These are phyloP conservation scores for Cacoxenus indagator DNA, from an alignment of 2,888 invertebrate species.

Conservation along the genomic window DNA sequence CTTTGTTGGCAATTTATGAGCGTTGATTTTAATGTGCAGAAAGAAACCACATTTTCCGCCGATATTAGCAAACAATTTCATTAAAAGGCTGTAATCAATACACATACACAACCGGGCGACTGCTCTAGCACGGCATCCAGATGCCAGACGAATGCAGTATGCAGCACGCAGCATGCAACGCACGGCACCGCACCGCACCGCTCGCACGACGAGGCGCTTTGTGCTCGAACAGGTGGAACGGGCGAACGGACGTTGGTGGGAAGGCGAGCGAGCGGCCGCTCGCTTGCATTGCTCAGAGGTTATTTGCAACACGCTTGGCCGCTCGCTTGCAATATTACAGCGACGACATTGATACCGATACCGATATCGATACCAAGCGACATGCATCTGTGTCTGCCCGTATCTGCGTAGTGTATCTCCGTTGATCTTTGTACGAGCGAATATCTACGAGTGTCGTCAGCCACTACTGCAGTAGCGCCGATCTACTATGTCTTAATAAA, in stretches of 20 bases:
- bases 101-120: constrained; percentile 15
- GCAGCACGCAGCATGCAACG: too few relatives aligned
- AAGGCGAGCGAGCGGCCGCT: neutral
- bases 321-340: neutral
- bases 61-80: constrained; percentile 64
- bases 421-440: neutral
- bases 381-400: constrained; percentile 43
- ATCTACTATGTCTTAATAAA: constrained; percentile 55
- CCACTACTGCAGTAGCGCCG: constrained; percentile 13
- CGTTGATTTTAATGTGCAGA: neutral
- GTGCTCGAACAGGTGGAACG: neutral
- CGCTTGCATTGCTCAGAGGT: too few relatives aligned
- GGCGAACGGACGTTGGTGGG: neutral
- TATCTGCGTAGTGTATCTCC: constrained; percentile 30
- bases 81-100: constrained; percentile 60
- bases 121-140: neutral
- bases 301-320: neutral
- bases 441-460: neutral
- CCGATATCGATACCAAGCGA: constrained; percentile 40
- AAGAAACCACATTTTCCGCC: constrained; percentile 60
- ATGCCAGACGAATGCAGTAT: neutral
- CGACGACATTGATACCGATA: constrained; percentile 10
- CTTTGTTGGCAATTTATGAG: constrained; percentile 31
- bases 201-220: neutral
- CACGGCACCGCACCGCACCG: neutral